Evolutionary conservation across 1,140 invertebrate genomes (phyloP).

Genomic region (Drosophila parvula): DNA sequence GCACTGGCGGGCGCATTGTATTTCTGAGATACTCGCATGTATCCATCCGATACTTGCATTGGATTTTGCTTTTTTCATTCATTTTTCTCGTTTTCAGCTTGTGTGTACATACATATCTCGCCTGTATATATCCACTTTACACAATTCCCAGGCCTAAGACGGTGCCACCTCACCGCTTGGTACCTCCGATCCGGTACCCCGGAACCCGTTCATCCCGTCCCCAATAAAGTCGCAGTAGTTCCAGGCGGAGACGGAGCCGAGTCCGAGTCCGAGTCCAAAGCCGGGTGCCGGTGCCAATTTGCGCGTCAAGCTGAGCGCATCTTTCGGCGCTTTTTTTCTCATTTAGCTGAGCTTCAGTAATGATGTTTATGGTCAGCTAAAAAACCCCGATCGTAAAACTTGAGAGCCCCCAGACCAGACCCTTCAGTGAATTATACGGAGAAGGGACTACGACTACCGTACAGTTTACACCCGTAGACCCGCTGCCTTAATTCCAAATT

Average conservation of each 20-base stretch:
- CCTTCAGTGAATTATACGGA: conserved; percentile 16
- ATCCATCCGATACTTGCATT: conserved; percentile 51
- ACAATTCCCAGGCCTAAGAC: conserved; percentile 70
- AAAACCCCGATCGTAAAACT: conserved; percentile 39
- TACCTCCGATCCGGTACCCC: conserved; percentile 36
- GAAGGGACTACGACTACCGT: no score
- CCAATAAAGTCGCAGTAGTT: conserved; percentile 31
- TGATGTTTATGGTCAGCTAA: conserved; percentile 28
- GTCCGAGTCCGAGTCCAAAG: conserved; percentile 20
- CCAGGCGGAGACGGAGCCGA: conserved; percentile 44
- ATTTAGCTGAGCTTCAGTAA: conserved; percentile 7
- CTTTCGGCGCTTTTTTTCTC: conserved; percentile 29
- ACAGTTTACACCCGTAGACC: background rate
- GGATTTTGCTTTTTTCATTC: conserved; percentile 53
- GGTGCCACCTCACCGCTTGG: conserved; percentile 70
- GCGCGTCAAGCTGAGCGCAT: conserved; percentile 48
- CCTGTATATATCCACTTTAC: conserved; percentile 44
- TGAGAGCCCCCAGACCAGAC: background rate
- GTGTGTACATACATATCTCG: conserved; percentile 24
- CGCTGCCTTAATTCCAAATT: background rate
- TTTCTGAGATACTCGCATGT: conserved; percentile 43
- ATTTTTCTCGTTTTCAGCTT: conserved; percentile 62
- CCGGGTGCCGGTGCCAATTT: conserved; percentile 51
- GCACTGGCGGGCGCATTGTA: conserved; percentile 38
- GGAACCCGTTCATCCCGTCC: conserved; percentile 11